Evolutionary conservation across 2,888 invertebrate species (phyloP).

Genomic region (Keiferia lycopersicella): DNA sequence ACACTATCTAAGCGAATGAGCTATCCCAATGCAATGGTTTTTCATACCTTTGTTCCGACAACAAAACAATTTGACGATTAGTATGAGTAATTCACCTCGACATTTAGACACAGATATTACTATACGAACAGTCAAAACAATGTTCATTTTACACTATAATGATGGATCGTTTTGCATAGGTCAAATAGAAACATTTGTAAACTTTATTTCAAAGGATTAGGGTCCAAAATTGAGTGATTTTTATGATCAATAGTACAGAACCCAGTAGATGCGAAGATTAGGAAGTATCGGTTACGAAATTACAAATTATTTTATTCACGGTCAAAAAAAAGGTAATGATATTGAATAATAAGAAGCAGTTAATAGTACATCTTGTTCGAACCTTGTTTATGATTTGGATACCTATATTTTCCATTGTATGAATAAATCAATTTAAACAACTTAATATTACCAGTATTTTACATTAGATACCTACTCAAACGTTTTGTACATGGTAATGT

Average conservation of each 20-base stretch:
- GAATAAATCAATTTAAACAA: neutral
- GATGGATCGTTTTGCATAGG: constrained; percentile 38
- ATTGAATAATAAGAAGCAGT: neutral
- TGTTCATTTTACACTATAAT: constrained; percentile 29
- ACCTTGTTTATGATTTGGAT: neutral
- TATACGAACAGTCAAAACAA: constrained; percentile 37
- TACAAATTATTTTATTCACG: constrained; percentile 3
- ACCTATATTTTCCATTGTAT: too few relatives aligned
- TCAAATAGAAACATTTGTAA: neutral
- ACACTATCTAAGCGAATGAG: too few relatives aligned
- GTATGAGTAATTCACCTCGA: constrained; percentile 45
- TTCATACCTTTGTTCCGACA: neutral
- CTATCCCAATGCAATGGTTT: too few relatives aligned
- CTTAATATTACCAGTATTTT: too few relatives aligned
- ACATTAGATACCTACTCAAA: too few relatives aligned
- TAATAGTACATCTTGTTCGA: neutral
- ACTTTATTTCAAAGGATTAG: neutral
- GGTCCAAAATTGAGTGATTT: neutral
- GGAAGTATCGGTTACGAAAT: constrained; percentile 10
- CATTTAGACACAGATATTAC: constrained; percentile 39
- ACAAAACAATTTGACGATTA: constrained; percentile 17
- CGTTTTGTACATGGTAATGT: too few relatives aligned
- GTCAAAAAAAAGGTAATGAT: neutral
- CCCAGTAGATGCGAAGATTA: constrained; percentile 6
- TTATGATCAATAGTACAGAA: neutral